phyloP scores from a whole-genome alignment of 2,797 vertebrate species.

The Erithacus rubecula region DNA sequence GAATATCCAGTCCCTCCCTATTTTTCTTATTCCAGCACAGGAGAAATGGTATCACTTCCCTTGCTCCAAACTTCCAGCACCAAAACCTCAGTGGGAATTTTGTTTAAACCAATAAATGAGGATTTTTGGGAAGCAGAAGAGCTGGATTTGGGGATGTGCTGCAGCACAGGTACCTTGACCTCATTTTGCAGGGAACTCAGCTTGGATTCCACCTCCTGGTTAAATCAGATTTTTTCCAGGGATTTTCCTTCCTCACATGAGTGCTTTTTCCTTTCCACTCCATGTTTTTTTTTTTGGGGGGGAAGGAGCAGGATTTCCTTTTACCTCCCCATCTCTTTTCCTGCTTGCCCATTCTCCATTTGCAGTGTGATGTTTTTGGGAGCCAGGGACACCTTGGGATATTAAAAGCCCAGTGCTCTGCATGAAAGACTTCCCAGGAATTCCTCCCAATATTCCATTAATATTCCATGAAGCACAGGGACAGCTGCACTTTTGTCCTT shows the following conservation, averaged over 20 bases:
- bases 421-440: background rate
- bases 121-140: background rate
- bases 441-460: background rate
- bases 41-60: background rate
- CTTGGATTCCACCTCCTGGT: background rate
- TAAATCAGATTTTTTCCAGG: background rate
- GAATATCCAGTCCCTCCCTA: background rate
- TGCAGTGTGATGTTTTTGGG: background rate
- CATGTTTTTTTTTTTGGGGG: accelerated
- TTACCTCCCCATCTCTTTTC: background rate
- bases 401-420: background rate
- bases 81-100: accelerated
- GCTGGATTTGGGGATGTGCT: background rate
- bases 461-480: background rate
- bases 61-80: background rate
- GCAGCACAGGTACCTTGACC: background rate
- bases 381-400: background rate
- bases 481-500: background rate
- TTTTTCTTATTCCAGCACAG: background rate
- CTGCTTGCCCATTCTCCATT: background rate
- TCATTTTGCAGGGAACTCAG: background rate
- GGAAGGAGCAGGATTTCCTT: background rate
- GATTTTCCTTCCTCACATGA: accelerated
- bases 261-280: background rate
- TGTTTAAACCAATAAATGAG: accelerated